Evolutionary conservation across 1,140 invertebrate species (phyloP), one percentile per base, ranked within the genome.

Genomic region (Macrobrachium rosenbergii): DNA sequence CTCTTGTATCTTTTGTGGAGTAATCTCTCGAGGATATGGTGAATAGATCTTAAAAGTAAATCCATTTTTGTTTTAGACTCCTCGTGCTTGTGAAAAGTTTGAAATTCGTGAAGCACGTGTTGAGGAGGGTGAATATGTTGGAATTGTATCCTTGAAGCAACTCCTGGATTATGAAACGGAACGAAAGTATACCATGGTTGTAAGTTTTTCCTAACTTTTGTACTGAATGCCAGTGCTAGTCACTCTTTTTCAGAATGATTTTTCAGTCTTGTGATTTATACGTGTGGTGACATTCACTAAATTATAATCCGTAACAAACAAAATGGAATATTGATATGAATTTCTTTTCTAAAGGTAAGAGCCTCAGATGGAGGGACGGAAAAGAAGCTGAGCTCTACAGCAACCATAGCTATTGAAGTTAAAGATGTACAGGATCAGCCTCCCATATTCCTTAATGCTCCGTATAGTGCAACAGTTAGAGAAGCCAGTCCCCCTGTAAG

Each of bases 361-460:
- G 96, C 96, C 0, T 92, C 92, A 5, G 96, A 97, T 90, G 92
- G 93, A 69, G 93, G 94, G 2, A 91, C 90, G 43, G 76, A 83
- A 5, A 93, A 93, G 83, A 92, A 94, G 43, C 90, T 96, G 17
- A 94, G 93, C 45, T 94, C 95, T 0, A 92, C 94, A 43, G 95
- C 96, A 0, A 95, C 94, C n/a, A 93, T 97, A 11, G 94, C 94
- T 0, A 94, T 96, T 0, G 94, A 95, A 21, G 93, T 97, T 17
- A 92, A 94, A 43, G 96, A 97, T 90, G 94, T 96, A 2, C 96
- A 95, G 91, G 96, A 97, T 91, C 95, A 96, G 90, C 94, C 95
- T 23, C 96, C 96, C 0, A 93, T 94, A 2, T 97, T 97, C 90
- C 90, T 96, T 1, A 96, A 96, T 90, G 95, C 95, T 2, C 96